Evolutionary conservation across 64 coral and sea anemone species (phyloP).

Genomic region (Stylophora pistillata): DNA sequence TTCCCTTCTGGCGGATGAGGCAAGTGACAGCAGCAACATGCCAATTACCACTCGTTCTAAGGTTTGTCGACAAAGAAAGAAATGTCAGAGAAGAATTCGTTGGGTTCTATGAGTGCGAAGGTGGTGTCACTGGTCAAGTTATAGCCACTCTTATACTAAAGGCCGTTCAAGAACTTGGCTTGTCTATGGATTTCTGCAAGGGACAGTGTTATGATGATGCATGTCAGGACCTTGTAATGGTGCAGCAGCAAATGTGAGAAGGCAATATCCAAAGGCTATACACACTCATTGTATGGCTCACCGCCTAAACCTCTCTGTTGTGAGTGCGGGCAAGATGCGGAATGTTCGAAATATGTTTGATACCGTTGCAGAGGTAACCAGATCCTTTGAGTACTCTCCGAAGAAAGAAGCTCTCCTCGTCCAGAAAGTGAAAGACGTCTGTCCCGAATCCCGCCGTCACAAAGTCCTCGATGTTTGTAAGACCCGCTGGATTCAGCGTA

Average conservation of each 20-base stretch:
- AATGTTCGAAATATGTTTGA: slow-evolving; percentile 67
- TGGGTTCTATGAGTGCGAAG: slow-evolving; percentile 54
- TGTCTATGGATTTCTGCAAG: slow-evolving; percentile 23
- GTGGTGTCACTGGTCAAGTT: slow-evolving; percentile 34
- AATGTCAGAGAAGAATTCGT: slow-evolving; percentile 64
- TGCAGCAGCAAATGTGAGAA: slow-evolving; percentile 58
- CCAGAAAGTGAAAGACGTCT: slow-evolving; percentile 27
- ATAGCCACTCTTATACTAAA: slow-evolving; percentile 15
- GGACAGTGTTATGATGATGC: slow-evolving; percentile 60
- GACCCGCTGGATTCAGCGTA: slow-evolving; percentile 78
- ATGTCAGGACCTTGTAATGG: slow-evolving; percentile 55
- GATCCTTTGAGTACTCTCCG: slow-evolving; percentile 71
- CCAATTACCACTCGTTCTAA: slow-evolving; percentile 61
- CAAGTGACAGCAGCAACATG: slow-evolving; percentile 67
- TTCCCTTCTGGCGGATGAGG: slow-evolving; percentile 81
- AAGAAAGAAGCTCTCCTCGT: slow-evolving; percentile 78
- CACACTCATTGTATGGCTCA: slow-evolving; percentile 77
- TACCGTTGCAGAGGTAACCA: slow-evolving; percentile 69
- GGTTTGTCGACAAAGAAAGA: slow-evolving; percentile 43
- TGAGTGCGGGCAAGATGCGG: slow-evolving; percentile 69
- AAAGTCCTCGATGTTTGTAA: slow-evolving; percentile 77
- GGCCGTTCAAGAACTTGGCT: slow-evolving; percentile 3
- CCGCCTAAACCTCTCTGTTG: slow-evolving; percentile 75
- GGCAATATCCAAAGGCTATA: slow-evolving; percentile 65
- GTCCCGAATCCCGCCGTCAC: slow-evolving; percentile 36